Percentiles rank a stretch among this genome's conserved stretches.
phyloP scores from a whole-genome alignment of 2,888 invertebrate genomes.

The Eupithecia exiguata region DNA sequence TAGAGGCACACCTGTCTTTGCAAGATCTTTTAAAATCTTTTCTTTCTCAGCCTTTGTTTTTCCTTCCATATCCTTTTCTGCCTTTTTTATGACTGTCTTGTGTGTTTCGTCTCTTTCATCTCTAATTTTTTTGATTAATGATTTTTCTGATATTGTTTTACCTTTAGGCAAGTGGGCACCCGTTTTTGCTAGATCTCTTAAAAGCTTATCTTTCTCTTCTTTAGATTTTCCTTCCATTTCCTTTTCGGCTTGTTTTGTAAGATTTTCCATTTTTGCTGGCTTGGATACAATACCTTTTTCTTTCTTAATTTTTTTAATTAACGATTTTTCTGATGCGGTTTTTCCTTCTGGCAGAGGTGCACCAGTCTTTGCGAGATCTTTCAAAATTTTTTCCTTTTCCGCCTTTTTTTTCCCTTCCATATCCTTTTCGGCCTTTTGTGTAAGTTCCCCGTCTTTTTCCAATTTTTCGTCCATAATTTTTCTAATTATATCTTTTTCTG shows the following conservation, averaged over 20 bases:
- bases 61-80: slow-evolving; percentile 47
- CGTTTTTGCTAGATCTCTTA: slow-evolving; percentile 12
- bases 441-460: slow-evolving; percentile 35
- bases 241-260: slow-evolving; percentile 36
- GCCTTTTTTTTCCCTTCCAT: slow-evolving; percentile 46
- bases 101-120: slow-evolving; percentile 35
- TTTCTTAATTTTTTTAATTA: slow-evolving; percentile 48
- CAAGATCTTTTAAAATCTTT: slow-evolving; percentile 35
- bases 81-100: not conserved
- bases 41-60: slow-evolving; percentile 45
- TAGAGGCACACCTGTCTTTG: not conserved
- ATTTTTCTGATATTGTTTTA: slow-evolving; percentile 6
- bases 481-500: slow-evolving; percentile 48
- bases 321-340: slow-evolving; percentile 49
- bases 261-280: not conserved
- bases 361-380: slow-evolving; percentile 43
- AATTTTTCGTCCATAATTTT: slow-evolving; percentile 41
- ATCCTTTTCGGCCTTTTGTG: slow-evolving; percentile 43
- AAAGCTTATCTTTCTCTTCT: slow-evolving; percentile 46
- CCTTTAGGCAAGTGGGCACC: not conserved
- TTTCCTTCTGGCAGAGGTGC: slow-evolving; percentile 50
- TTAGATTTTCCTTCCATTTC: slow-evolving; percentile 46
- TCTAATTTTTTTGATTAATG: slow-evolving; percentile 44
- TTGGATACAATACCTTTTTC: slow-evolving; percentile 43
- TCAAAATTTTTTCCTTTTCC: slow-evolving; percentile 53